Base-by-base conservation (phyloP, 2,888 invertebrate species). In the Xanthia icteritia region DNA sequence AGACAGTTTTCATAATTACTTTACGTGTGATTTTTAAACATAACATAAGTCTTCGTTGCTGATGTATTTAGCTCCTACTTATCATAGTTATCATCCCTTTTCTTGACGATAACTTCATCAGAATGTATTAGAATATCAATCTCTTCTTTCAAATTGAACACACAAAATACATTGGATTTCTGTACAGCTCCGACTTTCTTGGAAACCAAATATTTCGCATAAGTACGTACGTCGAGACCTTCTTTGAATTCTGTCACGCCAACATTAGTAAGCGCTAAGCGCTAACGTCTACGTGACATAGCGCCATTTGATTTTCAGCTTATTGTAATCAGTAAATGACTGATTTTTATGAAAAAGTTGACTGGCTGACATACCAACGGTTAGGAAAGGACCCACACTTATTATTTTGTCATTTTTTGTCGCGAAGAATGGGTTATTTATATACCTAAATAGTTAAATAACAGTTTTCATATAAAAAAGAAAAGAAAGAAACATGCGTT, bases 131-230 rank as follows among this genome's bases (percentile, higher is more conserved):
- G 15, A 76, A 74, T 54, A 45, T 39, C 9, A 45, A 48, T 48
- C 48, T 51, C 17, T 23, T 54, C 42, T 63, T 36, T 20, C 63
- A 70, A 36, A 45, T 31, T 61, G 8, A 31, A 78, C 31, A 31
- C 61, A 56, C 48, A 64, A 42, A 80, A 36, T 60, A 65, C 23
- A 77, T 82, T 64, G 27, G 17, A 58, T 60, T 80, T 70, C 11
- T 27, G 17, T 51, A 51, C 39, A 64, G 42, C 36, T 42, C 17
- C 23, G 66, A 61, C 42, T 66, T 77, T 77, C 77, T 36, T 39
- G 23, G 65, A 82, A 82, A 17, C 20, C 39, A 77, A 82, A 80
- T 61, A 82, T 31, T 76, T 82, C 36, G 31, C 64, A 56, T 67
- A 68, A 45, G 36, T 51, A 45, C 61, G 36, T 45, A 39, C 51